Evolutionary conservation across 2,797 vertebrate genomes (phyloP).

Genomic region (Hypotaenidia okinawae): DNA sequence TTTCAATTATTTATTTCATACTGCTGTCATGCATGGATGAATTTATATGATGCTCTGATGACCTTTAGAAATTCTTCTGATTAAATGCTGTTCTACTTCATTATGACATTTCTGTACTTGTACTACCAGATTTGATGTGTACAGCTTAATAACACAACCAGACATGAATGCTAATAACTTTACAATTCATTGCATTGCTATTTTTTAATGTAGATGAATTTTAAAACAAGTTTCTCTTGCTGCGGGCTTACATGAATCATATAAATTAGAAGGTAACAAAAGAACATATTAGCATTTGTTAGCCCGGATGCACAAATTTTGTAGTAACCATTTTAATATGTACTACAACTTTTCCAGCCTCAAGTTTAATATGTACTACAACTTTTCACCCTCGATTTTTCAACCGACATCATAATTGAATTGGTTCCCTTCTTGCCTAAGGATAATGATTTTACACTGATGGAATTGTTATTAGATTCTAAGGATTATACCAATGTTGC

Average conservation of each 20-base stretch:
- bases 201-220: constrained; percentile 83
- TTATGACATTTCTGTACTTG: constrained; percentile 79
- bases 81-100: constrained; percentile 77
- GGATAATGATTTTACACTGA: constrained; percentile 77
- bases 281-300: constrained; percentile 88
- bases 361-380: constrained; percentile 81
- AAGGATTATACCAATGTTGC: constrained; percentile 66
- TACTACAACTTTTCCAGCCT: constrained; percentile 78
- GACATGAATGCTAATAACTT: constrained; percentile 83
- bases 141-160: constrained; percentile 81
- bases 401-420: constrained; percentile 80
- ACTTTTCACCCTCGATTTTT: constrained; percentile 80
- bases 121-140: constrained; percentile 79
- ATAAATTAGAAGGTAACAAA: constrained; percentile 86
- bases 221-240: constrained; percentile 83
- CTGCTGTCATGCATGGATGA: constrained; percentile 66
- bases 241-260: constrained; percentile 84
- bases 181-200: constrained; percentile 79
- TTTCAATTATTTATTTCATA: constrained; percentile 68
- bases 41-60: constrained; percentile 75
- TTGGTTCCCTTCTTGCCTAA: constrained; percentile 74
- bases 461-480: constrained; percentile 77
- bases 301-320: constrained; percentile 80
- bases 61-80: constrained; percentile 82
- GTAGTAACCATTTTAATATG: constrained; percentile 83